Evolutionary conservation across 2,888 invertebrate genomes (phyloP).

Genomic region (Diaphora mendica): DNA sequence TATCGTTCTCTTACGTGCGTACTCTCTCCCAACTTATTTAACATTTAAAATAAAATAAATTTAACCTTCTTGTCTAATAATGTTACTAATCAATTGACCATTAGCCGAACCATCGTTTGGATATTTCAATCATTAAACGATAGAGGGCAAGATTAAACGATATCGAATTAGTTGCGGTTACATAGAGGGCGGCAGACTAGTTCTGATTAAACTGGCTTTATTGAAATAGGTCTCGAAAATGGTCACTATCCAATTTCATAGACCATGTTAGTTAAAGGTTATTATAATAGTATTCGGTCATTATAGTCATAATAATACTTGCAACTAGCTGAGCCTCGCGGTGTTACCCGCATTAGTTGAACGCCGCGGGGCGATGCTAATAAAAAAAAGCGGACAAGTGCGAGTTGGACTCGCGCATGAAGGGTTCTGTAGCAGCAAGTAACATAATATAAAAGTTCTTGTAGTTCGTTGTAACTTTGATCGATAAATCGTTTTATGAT

Average conservation of each 20-base stretch:
- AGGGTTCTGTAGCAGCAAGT: too few species aligned
- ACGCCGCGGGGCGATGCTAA: too few species aligned
- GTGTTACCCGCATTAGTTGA: too few species aligned
- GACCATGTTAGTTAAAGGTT: background rate
- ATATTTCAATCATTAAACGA: conserved; percentile 22
- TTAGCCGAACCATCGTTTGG: conserved; percentile 16
- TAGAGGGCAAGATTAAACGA: conserved; percentile 12
- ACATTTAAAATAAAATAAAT: background rate
- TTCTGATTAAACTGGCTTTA: background rate
- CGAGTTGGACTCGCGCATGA: too few species aligned
- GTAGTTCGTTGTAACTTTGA: too few species aligned
- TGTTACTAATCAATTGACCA: conserved; percentile 1
- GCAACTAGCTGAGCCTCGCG: too few species aligned
- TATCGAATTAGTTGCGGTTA: conserved; percentile 14
- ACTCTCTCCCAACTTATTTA: background rate
- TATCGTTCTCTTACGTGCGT: background rate
- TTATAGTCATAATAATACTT: too few species aligned
- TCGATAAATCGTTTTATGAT: too few species aligned
- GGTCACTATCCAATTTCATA: background rate
- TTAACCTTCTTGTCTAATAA: background rate
- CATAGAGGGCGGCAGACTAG: background rate
- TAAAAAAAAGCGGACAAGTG: too few species aligned
- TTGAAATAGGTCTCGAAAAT: background rate
- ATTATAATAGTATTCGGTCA: too few species aligned
- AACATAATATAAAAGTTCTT: too few species aligned